phyloP scores from a whole-genome alignment of 2,797 vertebrate genomes.

The Urosaurus nigricauda region DNA sequence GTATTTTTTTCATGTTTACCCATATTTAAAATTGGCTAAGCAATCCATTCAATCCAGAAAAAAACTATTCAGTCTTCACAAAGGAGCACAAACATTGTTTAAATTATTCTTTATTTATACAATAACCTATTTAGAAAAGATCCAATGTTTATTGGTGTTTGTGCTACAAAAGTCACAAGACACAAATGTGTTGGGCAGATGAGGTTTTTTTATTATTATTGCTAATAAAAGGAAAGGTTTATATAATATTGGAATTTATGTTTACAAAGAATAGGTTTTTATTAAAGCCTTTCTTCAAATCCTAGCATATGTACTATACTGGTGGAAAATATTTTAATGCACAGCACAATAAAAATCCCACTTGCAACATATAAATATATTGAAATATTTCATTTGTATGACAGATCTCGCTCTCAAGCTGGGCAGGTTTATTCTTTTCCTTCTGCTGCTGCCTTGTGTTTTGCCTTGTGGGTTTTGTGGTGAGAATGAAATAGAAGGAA shows the following conservation, averaged over 20 bases:
- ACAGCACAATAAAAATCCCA: neutral
- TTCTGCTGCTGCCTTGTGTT: neutral
- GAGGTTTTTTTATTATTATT: slow-evolving; percentile 61
- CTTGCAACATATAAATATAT: slow-evolving; percentile 19
- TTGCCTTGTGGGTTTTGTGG: too few species aligned
- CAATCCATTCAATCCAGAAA: slow-evolving; percentile 50
- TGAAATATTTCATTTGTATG: slow-evolving; percentile 21
- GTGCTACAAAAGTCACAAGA: slow-evolving; percentile 58
- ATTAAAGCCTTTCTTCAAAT: slow-evolving; percentile 58
- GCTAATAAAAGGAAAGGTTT: slow-evolving; percentile 56
- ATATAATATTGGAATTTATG: slow-evolving; percentile 53
- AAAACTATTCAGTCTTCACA: slow-evolving; percentile 52
- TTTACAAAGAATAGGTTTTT: slow-evolving; percentile 50
- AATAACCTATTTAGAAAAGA: slow-evolving; percentile 53
- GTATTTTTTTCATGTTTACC: slow-evolving; percentile 36
- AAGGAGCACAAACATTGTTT: slow-evolving; percentile 53
- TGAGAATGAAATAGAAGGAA: too few species aligned
- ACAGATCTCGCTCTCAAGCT: slow-evolving; percentile 17
- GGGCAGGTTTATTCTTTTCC: too few species aligned
- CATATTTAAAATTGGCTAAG: slow-evolving; percentile 37
- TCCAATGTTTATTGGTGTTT: slow-evolving; percentile 61
- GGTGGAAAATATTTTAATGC: slow-evolving; percentile 5
- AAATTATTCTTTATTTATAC: slow-evolving; percentile 54
- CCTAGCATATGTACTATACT: slow-evolving; percentile 36
- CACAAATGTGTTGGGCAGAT: slow-evolving; percentile 58